Conservation (phyloP, 2,797 vertebrate species). For the Synaphobranchus kaupii region DNA sequence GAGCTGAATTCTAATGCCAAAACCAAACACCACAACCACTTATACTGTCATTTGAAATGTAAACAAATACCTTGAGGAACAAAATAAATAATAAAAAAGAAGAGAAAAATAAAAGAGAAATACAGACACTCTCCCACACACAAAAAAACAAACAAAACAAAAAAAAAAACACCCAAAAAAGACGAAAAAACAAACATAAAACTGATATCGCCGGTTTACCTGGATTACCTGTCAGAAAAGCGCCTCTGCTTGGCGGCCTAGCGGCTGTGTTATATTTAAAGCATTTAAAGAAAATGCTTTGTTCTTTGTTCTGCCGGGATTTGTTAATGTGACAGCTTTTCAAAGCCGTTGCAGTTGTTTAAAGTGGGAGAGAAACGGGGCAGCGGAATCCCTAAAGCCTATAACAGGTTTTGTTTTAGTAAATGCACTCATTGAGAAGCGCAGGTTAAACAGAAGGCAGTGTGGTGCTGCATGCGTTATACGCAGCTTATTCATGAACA, state of each 20-base stretch:
- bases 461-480: neutral
- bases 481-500: neutral
- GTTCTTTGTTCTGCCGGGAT: neutral
- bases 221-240: neutral
- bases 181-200: neutral
- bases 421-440: neutral
- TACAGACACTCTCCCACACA: neutral
- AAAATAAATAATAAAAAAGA: too few relatives aligned
- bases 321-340: neutral
- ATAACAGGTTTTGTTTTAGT: neutral
- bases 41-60: neutral
- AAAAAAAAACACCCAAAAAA: neutral
- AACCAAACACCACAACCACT: neutral
- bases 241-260: neutral
- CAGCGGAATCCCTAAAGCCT: neutral
- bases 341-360: neutral
- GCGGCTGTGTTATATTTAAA: constrained; percentile 1
- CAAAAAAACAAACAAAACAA: neutral
- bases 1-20: neutral
- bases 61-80: neutral
- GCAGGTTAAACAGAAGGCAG: neutral
- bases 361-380: neutral
- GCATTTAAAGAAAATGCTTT: constrained; percentile 2
- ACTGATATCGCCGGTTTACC: neutral
- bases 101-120: neutral